These are phyloP conservation scores for Paradoxurus hermaphroditus DNA, from an alignment of 2,113 vertebrate genomes.

Conservation along the genomic window DNA sequence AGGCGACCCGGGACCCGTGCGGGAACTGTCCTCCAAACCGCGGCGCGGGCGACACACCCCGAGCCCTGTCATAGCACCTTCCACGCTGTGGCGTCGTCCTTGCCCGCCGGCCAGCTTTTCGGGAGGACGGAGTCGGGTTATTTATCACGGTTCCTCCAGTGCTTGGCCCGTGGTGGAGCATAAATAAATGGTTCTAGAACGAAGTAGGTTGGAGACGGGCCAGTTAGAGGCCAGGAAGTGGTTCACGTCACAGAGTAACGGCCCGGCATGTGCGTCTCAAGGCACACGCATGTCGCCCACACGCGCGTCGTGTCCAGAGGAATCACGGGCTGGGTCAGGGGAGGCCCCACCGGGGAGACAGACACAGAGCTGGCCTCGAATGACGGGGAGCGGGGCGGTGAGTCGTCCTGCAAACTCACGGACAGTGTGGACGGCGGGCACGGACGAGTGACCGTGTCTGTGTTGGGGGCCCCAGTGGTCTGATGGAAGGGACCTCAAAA, in stretches of 20 bases:
- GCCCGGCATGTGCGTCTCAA: accelerated
- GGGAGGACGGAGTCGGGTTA: not conserved
- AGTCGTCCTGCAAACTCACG: not conserved
- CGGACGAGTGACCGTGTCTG: not conserved
- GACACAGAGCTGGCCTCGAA: not conserved
- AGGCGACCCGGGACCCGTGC: accelerated
- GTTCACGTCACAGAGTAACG: not conserved
- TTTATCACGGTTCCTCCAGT: no score
- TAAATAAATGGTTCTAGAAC: not conserved
- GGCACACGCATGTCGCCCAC: not conserved
- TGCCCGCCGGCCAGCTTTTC: not conserved
- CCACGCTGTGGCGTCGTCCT: accelerated
- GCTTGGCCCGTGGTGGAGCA: not conserved
- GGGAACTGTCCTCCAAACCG: not conserved
- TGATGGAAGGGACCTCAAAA: not conserved
- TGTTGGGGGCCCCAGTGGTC: no score
- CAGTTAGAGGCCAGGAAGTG: not conserved
- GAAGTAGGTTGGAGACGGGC: not conserved
- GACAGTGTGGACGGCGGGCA: not conserved
- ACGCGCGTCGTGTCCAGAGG: accelerated
- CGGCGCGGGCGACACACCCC: accelerated
- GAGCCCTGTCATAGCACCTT: not conserved
- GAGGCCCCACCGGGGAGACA: not conserved
- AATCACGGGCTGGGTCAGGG: not conserved
- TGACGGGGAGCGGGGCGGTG: accelerated